These are phyloP conservation scores for Seira musarum DNA, from an alignment of 2,888 invertebrate genomes.

Conservation along the genomic window DNA sequence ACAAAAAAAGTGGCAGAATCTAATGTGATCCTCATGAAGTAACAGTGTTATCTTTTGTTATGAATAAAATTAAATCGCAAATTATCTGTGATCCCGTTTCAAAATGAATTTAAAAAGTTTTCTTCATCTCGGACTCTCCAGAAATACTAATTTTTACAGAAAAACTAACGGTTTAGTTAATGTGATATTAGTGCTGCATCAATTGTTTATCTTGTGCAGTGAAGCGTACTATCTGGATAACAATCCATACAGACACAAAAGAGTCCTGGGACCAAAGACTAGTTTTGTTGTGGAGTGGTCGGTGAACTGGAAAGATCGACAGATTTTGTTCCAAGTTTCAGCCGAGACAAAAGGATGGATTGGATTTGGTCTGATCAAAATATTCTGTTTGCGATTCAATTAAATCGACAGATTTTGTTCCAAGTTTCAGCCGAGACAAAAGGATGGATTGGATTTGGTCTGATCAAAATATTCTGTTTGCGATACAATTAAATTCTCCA, in stretches of 20 bases:
- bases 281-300: slow-evolving; percentile 42
- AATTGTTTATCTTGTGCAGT: slow-evolving; percentile 22
- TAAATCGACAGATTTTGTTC: no score
- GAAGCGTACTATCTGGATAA: slow-evolving; percentile 41
- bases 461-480: no score
- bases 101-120: slow-evolving; percentile 3
- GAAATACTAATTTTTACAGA: slow-evolving; percentile 10
- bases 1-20: not conserved
- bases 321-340: slow-evolving; percentile 30
- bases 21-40: not conserved
- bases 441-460: slow-evolving; percentile 31
- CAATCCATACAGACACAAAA: slow-evolving; percentile 42
- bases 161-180: not conserved
- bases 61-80: not conserved
- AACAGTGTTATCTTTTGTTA: not conserved
- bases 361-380: slow-evolving; percentile 24
- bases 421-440: slow-evolving; percentile 29
- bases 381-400: no score
- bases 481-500: no score
- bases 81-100: not conserved
- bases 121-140: not conserved
- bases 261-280: slow-evolving; percentile 33
- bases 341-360: slow-evolving; percentile 51
- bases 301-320: slow-evolving; percentile 33
- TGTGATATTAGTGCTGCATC: slow-evolving; percentile 18